These are phyloP conservation scores for Drosophila nigrodunni DNA, from an alignment of 1,140 invertebrate species.

Conservation along the genomic window DNA sequence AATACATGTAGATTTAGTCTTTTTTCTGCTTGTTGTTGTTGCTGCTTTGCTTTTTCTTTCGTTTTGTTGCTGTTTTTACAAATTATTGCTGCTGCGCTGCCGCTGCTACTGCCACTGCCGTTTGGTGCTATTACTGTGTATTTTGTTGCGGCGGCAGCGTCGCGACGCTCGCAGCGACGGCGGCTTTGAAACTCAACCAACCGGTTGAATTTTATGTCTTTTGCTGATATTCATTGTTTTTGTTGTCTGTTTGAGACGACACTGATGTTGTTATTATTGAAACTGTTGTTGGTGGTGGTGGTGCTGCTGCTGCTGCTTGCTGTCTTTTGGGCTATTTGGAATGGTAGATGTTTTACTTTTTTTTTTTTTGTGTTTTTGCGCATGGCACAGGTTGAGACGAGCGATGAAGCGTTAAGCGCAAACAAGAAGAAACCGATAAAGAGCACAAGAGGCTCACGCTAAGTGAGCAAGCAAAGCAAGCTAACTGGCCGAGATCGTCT, in stretches of 20 bases:
- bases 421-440: slow-evolving; percentile 45
- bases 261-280: slow-evolving; percentile 37
- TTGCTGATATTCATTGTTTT: slow-evolving; percentile 49
- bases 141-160: slow-evolving; percentile 24
- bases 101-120: slow-evolving; percentile 44
- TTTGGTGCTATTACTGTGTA: slow-evolving; percentile 15
- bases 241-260: slow-evolving; percentile 26
- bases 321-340: slow-evolving; percentile 36
- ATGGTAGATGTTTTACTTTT: slow-evolving; percentile 32
- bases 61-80: slow-evolving; percentile 54
- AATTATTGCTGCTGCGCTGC: slow-evolving; percentile 55
- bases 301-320: slow-evolving; percentile 47
- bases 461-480: slow-evolving; percentile 26
- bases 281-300: slow-evolving; percentile 56
- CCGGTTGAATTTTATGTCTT: slow-evolving; percentile 81
- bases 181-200: slow-evolving; percentile 69
- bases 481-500: slow-evolving; percentile 54
- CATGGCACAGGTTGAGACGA: slow-evolving; percentile 73
- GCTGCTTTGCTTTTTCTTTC: slow-evolving; percentile 29
- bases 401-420: slow-evolving; percentile 46
- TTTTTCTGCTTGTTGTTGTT: slow-evolving; percentile 29
- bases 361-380: slow-evolving; percentile 19
- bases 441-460: slow-evolving; percentile 30
- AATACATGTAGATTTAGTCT: slow-evolving; percentile 34
- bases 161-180: slow-evolving; percentile 21